phyloP scores from a whole-genome alignment of 2,888 invertebrate genomes.

The Sarcophaga caerulescens region DNA sequence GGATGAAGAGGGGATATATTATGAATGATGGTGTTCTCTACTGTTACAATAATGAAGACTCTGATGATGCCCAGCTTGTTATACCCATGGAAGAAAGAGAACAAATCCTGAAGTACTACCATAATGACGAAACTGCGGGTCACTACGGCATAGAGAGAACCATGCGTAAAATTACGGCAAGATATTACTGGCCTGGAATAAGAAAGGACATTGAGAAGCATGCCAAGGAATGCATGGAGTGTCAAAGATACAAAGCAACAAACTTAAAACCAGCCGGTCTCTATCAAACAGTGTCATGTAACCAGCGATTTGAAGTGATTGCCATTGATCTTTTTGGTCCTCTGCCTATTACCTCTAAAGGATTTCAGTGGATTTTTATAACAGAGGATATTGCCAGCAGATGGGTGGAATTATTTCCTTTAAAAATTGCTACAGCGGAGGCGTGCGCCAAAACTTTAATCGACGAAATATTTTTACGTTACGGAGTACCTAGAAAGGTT shows the following conservation, averaged over 20 bases:
- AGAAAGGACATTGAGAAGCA: neutral
- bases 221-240: constrained; percentile 47
- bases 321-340: constrained; percentile 60
- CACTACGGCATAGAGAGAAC: too few relatives aligned
- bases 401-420: too few relatives aligned
- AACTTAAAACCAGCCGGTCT: constrained; percentile 66
- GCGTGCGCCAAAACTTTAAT: too few relatives aligned
- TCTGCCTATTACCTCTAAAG: too few relatives aligned
- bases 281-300: constrained; percentile 57
- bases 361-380: too few relatives aligned
- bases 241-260: constrained; percentile 57
- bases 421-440: too few relatives aligned
- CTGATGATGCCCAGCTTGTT: constrained; percentile 14
- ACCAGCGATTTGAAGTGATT: constrained; percentile 61
- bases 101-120: constrained; percentile 19
- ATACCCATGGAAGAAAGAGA: constrained; percentile 19
- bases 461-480: too few relatives aligned
- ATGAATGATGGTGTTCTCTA: neutral
- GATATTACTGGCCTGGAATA: constrained; percentile 49
- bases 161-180: constrained; percentile 6
- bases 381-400: too few relatives aligned
- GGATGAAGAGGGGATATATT: constrained; percentile 26
- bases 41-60: too few relatives aligned
- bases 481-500: too few relatives aligned
- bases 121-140: constrained; percentile 55